Evolutionary conservation across 2,113 vertebrate genomes (phyloP), one percentile per base, ranked within the genome.

Genomic region (Pteropus alecto): DNA sequence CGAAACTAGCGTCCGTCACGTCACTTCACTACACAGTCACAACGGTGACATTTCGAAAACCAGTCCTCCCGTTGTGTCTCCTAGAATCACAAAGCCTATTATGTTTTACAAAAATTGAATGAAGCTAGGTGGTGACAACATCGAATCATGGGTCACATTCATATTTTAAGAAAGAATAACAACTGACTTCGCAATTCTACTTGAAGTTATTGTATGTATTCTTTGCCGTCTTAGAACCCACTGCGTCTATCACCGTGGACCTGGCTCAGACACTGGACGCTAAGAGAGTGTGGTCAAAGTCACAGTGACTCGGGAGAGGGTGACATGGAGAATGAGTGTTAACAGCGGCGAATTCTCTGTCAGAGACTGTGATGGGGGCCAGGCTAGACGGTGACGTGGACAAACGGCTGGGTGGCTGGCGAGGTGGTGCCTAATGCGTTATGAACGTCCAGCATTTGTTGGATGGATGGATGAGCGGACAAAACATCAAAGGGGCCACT

Each of bases 231-330:
- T 48, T 19, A 35, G 48, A 51, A 90, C 6, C 0, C 4, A 10
- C 13, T 33, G 19, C 12, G 12, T 0, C 0, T 0, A 2, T 4
- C 35, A 3, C 4, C 7, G 2, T 28, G 6, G 35, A 35, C 5
- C 46, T 82, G 60, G 21, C 13, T 88, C 1, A 14, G 35, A 35
- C 11, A 13, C 1, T 22, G 13, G 3, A 3, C 35, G 2, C 21
- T 35, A n/a, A 46, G 26, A 14, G 2, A 14, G 2, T 11, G 16
- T 18, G 54, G 35, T n/a, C n/a, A 84, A 46, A 41, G 5, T 46
- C 38, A 67, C 28, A 22, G 18, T 19, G 38, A 46, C n/a, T 82
- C n/a, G 0, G 0, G 46, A 26, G 26, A n/a, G 14, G 22, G 11
- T 13, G 12, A 8, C 6, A 7, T 3, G 3, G 18, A 6, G 35